Evolutionary conservation across 2,113 vertebrate genomes (phyloP).

Genomic region (Lampris megalopsis): DNA sequence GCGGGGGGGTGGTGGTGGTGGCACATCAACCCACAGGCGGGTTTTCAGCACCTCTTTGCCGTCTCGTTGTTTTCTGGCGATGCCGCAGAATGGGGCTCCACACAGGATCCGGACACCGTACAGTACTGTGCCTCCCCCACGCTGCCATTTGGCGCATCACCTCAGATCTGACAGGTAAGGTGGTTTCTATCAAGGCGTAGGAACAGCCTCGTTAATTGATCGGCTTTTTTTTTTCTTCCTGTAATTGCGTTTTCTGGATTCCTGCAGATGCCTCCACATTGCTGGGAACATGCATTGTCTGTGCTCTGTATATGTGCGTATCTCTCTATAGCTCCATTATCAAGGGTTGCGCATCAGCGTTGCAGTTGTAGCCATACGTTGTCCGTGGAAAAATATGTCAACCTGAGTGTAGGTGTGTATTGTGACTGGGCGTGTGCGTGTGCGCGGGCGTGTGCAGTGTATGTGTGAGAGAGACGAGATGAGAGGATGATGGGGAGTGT

Average conservation of each 20-base stretch:
- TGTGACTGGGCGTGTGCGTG: background rate
- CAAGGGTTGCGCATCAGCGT: background rate
- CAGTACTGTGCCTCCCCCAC: constrained; percentile 6
- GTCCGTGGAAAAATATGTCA: background rate
- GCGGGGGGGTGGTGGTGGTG: too few relatives aligned
- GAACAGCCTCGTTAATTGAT: background rate
- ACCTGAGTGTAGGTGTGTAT: constrained; percentile 15
- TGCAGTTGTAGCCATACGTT: background rate
- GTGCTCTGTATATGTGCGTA: too few relatives aligned
- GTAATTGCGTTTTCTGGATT: too few relatives aligned
- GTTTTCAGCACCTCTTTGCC: constrained; percentile 10
- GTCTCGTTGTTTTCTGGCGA: constrained; percentile 47
- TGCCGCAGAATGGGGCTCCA: constrained; percentile 55
- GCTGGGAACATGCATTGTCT: too few relatives aligned
- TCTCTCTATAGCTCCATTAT: background rate
- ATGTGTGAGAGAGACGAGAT: background rate
- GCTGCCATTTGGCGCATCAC: constrained; percentile 8
- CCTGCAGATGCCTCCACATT: too few relatives aligned
- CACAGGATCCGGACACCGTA: constrained; percentile 17
- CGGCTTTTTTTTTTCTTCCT: too few relatives aligned
- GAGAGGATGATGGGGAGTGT: background rate
- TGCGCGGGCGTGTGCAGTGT: background rate
- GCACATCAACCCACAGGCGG: too few relatives aligned
- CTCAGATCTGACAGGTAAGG: constrained; percentile 49
- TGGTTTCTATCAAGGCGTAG: background rate